Base-by-base conservation (phyloP, 2,888 invertebrate species). In the Halictus quadricinctus region DNA sequence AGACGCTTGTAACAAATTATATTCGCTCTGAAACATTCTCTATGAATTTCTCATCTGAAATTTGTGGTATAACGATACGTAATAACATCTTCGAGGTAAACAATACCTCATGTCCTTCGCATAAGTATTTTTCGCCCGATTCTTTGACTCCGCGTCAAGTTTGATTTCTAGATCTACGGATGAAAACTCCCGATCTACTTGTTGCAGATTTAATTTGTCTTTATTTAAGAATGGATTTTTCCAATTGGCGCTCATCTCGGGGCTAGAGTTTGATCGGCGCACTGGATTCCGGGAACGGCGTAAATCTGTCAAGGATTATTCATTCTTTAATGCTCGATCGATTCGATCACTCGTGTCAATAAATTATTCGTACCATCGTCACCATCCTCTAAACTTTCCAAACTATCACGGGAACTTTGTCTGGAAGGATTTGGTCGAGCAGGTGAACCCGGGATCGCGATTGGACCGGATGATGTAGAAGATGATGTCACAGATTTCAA, bases 211-310 rank as follows among this genome's bases (percentile, higher is more conserved):
- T 82, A 94, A 73, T 90, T 94, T 94, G 10, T 96, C 95, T 92
- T 95, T 95, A 88, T 95, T 95, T 73, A 96, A 93, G 90, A 97
- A 96, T 85, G 96, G 96, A 94, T 96, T 96, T 88, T 97, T 97
- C 97, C 97, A 98, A 92, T 97, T 97, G 1, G 97, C 97, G 85
- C 97, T 97, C 98, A 98, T 98, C 95, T 98, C 98, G 1, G 98
- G 98, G 91, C 98, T 98, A 77, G 98, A 98, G 95, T 98, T 98
- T 70, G 98, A 98, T 85, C 98, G 96, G 1, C 98, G 96, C 83
- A 98, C 98, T 13, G 98, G 98, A 95, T 98, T 98, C 18, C 98
- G 96, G 0, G 96, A 96, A 91, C 96, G 96, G 90, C 93, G 94
- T 25, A 91, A 91, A 66, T 94, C 95, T 94, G 81, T n/a, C 13